Base-by-base conservation (phyloP, 1,140 invertebrate genomes). In the Phenacoccus solenopsis region DNA sequence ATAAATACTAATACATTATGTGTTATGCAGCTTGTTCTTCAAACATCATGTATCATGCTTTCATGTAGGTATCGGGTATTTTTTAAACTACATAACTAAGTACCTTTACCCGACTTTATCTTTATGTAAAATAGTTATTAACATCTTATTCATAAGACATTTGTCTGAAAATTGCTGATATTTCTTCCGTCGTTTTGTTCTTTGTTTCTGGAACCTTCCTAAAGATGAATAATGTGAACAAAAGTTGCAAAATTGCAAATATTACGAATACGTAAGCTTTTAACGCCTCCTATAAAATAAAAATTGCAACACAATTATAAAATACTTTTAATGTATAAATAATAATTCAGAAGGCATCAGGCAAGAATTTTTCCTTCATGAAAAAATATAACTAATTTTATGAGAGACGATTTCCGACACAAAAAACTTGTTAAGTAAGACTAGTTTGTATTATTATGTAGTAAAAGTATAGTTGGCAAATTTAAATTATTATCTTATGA, bases 201-300 rank as follows among this genome's bases (percentile, higher is more conserved):
- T 92, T 93, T 10, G 91, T 94, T 79, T 93, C 91, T 3, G 91
- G 90, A 1, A 93, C 89, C 77, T 90, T 88, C 74, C 86, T 85
- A 76, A 83, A 89, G 16, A 90, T 89, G 78, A 91, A 93, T 1
- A 87, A n/a, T 16, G 84, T 81, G 75, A 89, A 91, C 9, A 88
- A 56, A 0, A 78, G 78, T 74, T 90, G 83, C 1, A 91, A 77
- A 0, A 80, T 80, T 1, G 85, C 84, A 77, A 93, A 94, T 22
- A 91, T 86, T 7, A 90, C 76, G 78, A 94, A 93, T 0, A 91
- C 90, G 74, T 91, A 88, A 0, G 84, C 77, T 9, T 81, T 83
- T 28, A 92, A 75, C 0, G 76, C 73, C 56, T 82, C 76, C 82
- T 88, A 77, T 10, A 80, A 79, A 68, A 72, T 71, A 73, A 68